Evolutionary conservation across 2,797 vertebrate genomes (phyloP).

Genomic region (Galaxias olidus): DNA sequence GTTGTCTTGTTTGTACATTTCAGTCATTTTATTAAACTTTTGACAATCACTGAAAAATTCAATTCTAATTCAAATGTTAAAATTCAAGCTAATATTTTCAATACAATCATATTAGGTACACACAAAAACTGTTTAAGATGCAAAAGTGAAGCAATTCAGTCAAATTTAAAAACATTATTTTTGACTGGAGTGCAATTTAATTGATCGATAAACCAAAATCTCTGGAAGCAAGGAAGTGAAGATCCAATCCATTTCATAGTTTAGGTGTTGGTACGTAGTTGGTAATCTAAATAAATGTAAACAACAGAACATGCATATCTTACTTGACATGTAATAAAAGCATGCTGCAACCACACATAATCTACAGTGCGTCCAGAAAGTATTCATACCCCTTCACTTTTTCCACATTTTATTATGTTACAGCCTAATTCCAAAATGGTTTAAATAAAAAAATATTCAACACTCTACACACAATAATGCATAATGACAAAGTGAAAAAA

Average conservation of each 20-base stretch:
- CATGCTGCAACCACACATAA: too few species aligned
- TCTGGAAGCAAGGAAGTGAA: slow-evolving; percentile 24
- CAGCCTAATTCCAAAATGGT: too few species aligned
- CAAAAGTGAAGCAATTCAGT: slow-evolving; percentile 32
- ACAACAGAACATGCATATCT: slow-evolving; percentile 1
- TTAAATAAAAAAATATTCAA: too few species aligned
- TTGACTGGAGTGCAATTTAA: slow-evolving; percentile 40
- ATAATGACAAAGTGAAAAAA: too few species aligned
- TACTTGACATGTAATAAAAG: not conserved
- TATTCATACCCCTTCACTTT: too few species aligned
- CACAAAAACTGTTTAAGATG: slow-evolving; percentile 19
- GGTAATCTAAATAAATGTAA: slow-evolving; percentile 80
- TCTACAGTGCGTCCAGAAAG: too few species aligned
- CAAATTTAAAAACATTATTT: slow-evolving; percentile 47
- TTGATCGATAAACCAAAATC: slow-evolving; percentile 21
- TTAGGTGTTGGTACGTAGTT: slow-evolving; percentile 84
- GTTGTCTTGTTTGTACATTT: too few species aligned
- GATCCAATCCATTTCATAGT: not conserved
- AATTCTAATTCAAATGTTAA: too few species aligned
- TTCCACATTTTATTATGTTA: too few species aligned
- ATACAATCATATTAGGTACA: slow-evolving; percentile 22
- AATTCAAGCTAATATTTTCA: slow-evolving; percentile 40
- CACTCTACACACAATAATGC: too few species aligned
- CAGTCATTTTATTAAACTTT: too few species aligned
- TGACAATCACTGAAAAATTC: too few species aligned